Percentiles rank a stretch among this genome's conserved stretches.
Evolutionary conservation across 2,888 invertebrate species (phyloP).

Genomic region (Pachycephus smyrnensis): DNA sequence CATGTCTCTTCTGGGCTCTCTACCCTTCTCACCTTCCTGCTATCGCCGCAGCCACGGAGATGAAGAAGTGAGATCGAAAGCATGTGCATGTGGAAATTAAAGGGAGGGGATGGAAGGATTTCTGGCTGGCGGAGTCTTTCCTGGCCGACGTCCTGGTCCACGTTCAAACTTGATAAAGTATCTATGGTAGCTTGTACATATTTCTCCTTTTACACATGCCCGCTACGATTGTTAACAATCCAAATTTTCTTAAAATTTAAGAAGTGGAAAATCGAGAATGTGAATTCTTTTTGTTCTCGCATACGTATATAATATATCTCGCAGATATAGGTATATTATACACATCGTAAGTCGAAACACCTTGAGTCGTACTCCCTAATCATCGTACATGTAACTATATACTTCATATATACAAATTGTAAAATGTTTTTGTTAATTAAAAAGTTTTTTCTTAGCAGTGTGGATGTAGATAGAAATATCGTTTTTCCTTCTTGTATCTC

Average conservation of each 20-base stretch:
- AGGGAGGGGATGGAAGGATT: too few relatives aligned
- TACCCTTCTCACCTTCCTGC: too few relatives aligned
- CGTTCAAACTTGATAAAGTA: not conserved
- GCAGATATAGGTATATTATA: slow-evolving; percentile 32
- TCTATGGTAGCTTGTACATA: not conserved
- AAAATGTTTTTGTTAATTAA: slow-evolving; percentile 60
- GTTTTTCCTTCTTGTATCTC: slow-evolving; percentile 11
- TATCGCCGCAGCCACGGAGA: too few relatives aligned
- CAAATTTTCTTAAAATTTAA: slow-evolving; percentile 40
- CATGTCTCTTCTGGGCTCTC: not conserved
- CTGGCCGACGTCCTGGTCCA: not conserved
- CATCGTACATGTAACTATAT: slow-evolving; percentile 45
- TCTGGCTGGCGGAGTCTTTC: too few relatives aligned
- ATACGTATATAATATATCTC: slow-evolving; percentile 25
- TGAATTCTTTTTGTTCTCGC: slow-evolving; percentile 15
- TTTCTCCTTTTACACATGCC: not conserved
- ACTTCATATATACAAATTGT: slow-evolving; percentile 64
- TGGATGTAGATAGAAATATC: slow-evolving; percentile 33
- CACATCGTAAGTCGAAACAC: slow-evolving; percentile 46
- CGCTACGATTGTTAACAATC: slow-evolving; percentile 13
- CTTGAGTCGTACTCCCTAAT: slow-evolving; percentile 12
- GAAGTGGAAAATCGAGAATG: slow-evolving; percentile 53
- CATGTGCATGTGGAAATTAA: too few relatives aligned
- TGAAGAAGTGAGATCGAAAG: not conserved
- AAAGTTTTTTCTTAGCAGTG: slow-evolving; percentile 41